Percentiles rank a stretch among this genome's conserved stretches.
Conservation (phyloP, 2,888 invertebrate genomes). For the Brenthis daphne region DNA sequence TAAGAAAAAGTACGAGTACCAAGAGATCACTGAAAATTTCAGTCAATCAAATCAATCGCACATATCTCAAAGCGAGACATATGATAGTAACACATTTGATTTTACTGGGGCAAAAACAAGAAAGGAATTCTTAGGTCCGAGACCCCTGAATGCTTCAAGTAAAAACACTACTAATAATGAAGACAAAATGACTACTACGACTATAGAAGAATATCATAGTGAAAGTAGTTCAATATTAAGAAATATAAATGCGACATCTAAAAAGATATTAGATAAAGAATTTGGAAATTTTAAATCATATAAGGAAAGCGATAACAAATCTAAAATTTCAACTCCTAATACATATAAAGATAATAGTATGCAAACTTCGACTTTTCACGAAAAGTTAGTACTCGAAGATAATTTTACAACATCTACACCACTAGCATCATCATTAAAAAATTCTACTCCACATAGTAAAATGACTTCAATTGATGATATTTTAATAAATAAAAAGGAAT, state of each 20-base stretch:
- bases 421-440: background rate
- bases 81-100: background rate
- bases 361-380: background rate
- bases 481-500: background rate
- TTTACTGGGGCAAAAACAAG: background rate
- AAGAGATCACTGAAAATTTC: background rate
- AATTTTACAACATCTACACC: slow-evolving; percentile 25
- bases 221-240: slow-evolving; percentile 2
- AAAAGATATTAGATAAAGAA: slow-evolving; percentile 13
- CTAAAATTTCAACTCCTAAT: too few species aligned
- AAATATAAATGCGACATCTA: slow-evolving; percentile 15
- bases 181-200: background rate
- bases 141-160: background rate
- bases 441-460: background rate
- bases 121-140: background rate
- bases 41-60: background rate
- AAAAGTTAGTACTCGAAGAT: slow-evolving; percentile 8
- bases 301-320: background rate
- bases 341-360: background rate
- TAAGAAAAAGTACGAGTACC: background rate
- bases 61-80: background rate
- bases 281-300: background rate
- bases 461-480: background rate
- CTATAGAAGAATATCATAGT: background rate
- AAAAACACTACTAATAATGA: background rate